These are phyloP conservation scores for Hylaeus anthracinus DNA, from an alignment of 1,140 invertebrate species.

Conservation along the genomic window DNA sequence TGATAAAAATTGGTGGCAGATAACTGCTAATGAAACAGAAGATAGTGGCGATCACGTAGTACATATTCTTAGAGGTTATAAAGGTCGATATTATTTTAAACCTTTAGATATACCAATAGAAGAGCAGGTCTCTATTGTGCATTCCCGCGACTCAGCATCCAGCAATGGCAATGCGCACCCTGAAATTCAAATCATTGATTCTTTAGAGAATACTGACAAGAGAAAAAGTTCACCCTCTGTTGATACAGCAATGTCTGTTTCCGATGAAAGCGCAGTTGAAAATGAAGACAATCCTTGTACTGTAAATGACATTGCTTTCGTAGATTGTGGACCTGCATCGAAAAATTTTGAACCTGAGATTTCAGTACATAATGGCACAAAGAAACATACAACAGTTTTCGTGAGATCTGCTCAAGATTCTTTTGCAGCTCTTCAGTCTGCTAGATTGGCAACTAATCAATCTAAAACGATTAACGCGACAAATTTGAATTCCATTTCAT, in stretches of 20 bases:
- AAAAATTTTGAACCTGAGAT: constrained; percentile 38
- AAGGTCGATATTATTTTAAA: constrained; percentile 37
- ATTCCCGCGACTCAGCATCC: neutral
- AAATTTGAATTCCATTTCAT: neutral
- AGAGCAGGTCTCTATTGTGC: constrained; percentile 9
- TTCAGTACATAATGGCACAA: neutral
- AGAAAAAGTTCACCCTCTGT: neutral
- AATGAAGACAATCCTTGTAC: constrained; percentile 60
- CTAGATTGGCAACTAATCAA: neutral
- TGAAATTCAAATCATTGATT: constrained; percentile 15
- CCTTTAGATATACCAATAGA: constrained; percentile 25
- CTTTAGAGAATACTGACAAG: neutral
- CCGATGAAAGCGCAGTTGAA: constrained; percentile 38
- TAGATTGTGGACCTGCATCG: constrained; percentile 70
- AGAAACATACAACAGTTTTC: neutral
- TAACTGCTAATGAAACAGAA: constrained; percentile 36
- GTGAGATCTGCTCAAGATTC: neutral
- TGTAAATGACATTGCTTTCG: constrained; percentile 70
- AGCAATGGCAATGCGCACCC: neutral
- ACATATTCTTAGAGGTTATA: constrained; percentile 53
- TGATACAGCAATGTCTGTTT: neutral
- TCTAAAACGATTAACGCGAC: neutral
- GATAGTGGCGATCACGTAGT: constrained; percentile 40
- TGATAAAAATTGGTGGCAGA: constrained; percentile 69
- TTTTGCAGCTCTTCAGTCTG: neutral